Base-by-base conservation (phyloP, 2,113 vertebrate genomes). In the Hydropotes inermis region DNA sequence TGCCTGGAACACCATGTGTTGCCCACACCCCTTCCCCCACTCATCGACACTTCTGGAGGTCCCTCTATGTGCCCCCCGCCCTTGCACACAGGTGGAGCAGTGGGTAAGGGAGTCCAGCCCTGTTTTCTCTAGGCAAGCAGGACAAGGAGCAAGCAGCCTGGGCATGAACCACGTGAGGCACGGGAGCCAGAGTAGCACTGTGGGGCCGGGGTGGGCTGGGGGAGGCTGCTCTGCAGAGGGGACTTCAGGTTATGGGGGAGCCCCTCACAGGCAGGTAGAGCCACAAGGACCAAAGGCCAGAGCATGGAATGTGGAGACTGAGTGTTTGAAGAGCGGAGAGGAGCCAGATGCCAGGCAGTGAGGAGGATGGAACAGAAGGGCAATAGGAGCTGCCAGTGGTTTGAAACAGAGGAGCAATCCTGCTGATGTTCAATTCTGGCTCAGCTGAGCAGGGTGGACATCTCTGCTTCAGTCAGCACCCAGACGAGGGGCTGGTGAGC, bases 401-500 rank as follows among this genome's bases (percentile, higher is more conserved):
- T 90, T 84, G 8, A 8, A 50, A 33, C 67, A 36, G 55, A 87
- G n/a, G 21, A 78, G 19, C 7, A 47, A 47, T 4, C 4, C 1
- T 15, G 27, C 10, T 52, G 19, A 52, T 28, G 21, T 11, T 25
- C 27, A 47, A 36, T 15, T 3, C 28, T 36, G 23, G 61, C 14
- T 91, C 39, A 5, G 27, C 4, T 30, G 45, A 81, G 60, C 33
- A 11, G n/a, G 27, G 67, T 11, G 23, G 60, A 25, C 16, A 5
- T 15, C n/a, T 30, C 52, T 36, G 39, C 47, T 9, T 79, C 8
- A 58, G 30, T 43, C 61, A 76, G 47, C 60, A 50, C 1, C 61
- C 54, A 30, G 10, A 25, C 0, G 1, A 15, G 30, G 14, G 23
- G 23, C 23, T 0, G 1, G 57, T 2, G 4, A 54, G 16, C n/a